Evolutionary conservation across 2,888 invertebrate species (phyloP), one percentile per base, ranked within the genome.

Genomic region (Flabesymbios commensalis): DNA sequence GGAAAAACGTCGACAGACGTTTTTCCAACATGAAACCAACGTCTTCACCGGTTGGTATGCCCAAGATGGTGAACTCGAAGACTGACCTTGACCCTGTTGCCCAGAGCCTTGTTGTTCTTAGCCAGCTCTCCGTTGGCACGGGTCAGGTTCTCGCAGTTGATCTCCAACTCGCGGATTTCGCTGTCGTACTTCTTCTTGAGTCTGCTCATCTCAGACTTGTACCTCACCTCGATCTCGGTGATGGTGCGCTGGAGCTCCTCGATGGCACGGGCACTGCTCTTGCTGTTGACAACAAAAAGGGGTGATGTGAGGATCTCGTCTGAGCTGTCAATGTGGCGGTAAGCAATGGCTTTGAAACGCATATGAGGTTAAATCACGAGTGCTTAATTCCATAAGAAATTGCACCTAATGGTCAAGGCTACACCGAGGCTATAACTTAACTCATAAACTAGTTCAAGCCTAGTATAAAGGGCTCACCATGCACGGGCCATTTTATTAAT

Each of bases 31-130:
- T n/a, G n/a, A n/a, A n/a, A n/a, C n/a, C n/a, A n/a, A n/a, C n/a
- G n/a, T n/a, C n/a, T n/a, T n/a, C n/a, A n/a, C n/a, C n/a, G n/a
- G n/a, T n/a, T n/a, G n/a, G n/a, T n/a, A n/a, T n/a, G n/a, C n/a
- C n/a, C n/a, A n/a, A n/a, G n/a, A n/a, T n/a, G n/a, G n/a, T n/a
- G n/a, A n/a, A n/a, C n/a, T n/a, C n/a, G 39, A n/a, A 7, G 24
- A 49, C 83, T 83, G 78, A 88, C 89, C 81, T 88, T 89, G 83
- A 92, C 88, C 85, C 93, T 93, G 83, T 94, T 88, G 73, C 94
- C 93, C 84, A 97, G 95, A 86, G 91, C 94, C 88, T 97, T 94
- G 88, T 98, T 97, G 86, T 95, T 93, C 75, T 94, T 93, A 86
- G 97, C 97, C 85, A 99, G 88, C 59, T 81, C 80, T 59, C 71